Conservation (phyloP, 2,888 invertebrate genomes). For the Zhuqinia jingwanae region DNA sequence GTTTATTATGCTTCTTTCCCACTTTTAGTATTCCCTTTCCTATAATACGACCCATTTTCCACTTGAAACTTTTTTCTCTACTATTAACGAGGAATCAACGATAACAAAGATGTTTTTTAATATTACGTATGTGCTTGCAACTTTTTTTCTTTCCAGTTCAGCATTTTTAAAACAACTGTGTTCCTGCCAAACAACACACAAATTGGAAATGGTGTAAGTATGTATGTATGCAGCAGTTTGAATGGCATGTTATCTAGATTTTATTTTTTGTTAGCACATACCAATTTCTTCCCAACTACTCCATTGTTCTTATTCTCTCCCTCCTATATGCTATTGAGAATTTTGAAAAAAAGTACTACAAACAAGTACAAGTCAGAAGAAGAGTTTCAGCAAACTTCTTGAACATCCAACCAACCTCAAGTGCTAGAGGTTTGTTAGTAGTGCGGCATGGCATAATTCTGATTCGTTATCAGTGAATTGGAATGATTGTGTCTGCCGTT, state of each 20-base stretch:
- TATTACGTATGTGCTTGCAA: neutral
- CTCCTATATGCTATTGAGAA: too few relatives aligned
- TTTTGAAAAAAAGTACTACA: constrained; percentile 10
- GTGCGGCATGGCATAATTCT: neutral
- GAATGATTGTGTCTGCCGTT: neutral
- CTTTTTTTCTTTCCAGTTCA: too few relatives aligned
- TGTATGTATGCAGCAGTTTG: neutral
- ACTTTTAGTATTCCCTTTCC: constrained; percentile 11
- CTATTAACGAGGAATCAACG: constrained; percentile 37
- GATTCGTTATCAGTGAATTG: neutral
- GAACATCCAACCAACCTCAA: too few relatives aligned
- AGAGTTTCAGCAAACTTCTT: constrained; percentile 1
- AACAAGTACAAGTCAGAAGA: neutral
- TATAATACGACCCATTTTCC: constrained; percentile 27
- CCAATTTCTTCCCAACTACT: constrained; percentile 14
- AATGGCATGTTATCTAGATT: constrained; percentile 27
- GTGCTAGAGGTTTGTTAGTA: neutral
- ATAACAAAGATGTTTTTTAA: constrained; percentile 34
- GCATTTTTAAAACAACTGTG: neutral
- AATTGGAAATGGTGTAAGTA: neutral
- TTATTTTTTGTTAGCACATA: neutral
- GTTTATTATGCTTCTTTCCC: constrained; percentile 21
- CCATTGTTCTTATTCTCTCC: neutral
- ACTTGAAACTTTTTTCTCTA: constrained; percentile 35
- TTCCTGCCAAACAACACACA: neutral